A percentile compares a stretch with the other conserved stretches of the same genome.
phyloP scores from a whole-genome alignment of 2,113 vertebrate species.

The Potamarius usumacintae region DNA sequence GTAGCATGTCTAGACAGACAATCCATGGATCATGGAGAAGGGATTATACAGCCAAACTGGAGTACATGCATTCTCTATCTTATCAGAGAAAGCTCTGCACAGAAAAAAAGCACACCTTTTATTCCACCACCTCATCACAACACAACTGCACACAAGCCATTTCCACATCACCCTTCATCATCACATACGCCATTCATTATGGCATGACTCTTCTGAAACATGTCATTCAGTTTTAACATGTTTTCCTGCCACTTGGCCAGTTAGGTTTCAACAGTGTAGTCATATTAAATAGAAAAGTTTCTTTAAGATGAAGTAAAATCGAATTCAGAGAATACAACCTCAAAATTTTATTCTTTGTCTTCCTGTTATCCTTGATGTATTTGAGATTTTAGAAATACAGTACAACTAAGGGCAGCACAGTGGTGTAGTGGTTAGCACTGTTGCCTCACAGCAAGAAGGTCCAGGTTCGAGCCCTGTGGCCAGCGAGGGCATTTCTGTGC shows the following conservation, averaged over 20 bases:
- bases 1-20: constrained; percentile 39
- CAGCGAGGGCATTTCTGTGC: too few relatives aligned
- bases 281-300: background rate
- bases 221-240: background rate
- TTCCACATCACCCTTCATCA: background rate
- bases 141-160: background rate
- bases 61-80: background rate
- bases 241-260: background rate
- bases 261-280: background rate
- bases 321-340: background rate
- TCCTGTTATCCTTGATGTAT: background rate
- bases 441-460: too few relatives aligned
- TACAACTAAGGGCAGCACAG: background rate
- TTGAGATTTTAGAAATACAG: background rate
- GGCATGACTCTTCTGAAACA: background rate
- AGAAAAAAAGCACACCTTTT: background rate
- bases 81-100: background rate
- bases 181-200: background rate
- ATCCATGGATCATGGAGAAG: constrained; percentile 42
- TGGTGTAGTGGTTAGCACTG: too few relatives aligned
- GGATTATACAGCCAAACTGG: constrained; percentile 20
- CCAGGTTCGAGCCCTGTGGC: too few relatives aligned
- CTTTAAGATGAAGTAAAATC: background rate
- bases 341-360: background rate
- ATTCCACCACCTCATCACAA: too few relatives aligned